Conservation (phyloP, 1,140 invertebrate species). For the Chrysoperla carnea region DNA sequence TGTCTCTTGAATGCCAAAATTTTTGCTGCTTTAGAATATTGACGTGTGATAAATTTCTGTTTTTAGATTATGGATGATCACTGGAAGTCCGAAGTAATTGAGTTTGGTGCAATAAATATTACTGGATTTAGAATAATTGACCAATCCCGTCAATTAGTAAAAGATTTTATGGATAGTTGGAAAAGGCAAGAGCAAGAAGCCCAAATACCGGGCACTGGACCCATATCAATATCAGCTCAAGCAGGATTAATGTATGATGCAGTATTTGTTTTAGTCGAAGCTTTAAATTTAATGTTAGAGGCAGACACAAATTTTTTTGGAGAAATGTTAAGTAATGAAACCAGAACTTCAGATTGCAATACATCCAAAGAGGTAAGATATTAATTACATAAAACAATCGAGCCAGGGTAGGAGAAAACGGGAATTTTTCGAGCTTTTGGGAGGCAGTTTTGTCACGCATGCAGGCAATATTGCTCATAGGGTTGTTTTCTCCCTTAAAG, state of each 20-base stretch:
- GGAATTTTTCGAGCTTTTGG: too few relatives aligned
- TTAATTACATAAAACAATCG: too few relatives aligned
- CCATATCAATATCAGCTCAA: conserved; percentile 69
- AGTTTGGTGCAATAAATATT: conserved; percentile 89
- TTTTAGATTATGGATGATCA: conserved; percentile 81
- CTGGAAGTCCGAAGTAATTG: conserved; percentile 76
- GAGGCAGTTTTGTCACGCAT: too few relatives aligned
- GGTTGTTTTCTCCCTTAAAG: too few relatives aligned
- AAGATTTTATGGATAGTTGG: conserved; percentile 68
- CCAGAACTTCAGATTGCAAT: conserved; percentile 60
- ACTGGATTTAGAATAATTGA: conserved; percentile 91
- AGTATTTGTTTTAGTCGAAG: conserved; percentile 76
- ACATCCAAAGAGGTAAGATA: conserved; percentile 40
- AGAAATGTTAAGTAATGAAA: conserved; percentile 35
- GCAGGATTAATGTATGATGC: conserved; percentile 86
- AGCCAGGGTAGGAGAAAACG: too few relatives aligned
- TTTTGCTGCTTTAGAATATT: too few relatives aligned
- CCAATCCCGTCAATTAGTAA: conserved; percentile 50
- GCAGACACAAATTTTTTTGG: conserved; percentile 49
- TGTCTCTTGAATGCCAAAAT: background rate
- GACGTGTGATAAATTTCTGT: background rate
- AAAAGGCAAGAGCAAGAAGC: conserved; percentile 42
- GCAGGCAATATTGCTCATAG: too few relatives aligned
- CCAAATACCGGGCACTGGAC: conserved; percentile 39
- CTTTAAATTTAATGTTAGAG: conserved; percentile 67